Evolutionary conservation across 2,888 invertebrate genomes (phyloP), one percentile per base, ranked within the genome.

Genomic region (Sinopyrophorus schimmeli): DNA sequence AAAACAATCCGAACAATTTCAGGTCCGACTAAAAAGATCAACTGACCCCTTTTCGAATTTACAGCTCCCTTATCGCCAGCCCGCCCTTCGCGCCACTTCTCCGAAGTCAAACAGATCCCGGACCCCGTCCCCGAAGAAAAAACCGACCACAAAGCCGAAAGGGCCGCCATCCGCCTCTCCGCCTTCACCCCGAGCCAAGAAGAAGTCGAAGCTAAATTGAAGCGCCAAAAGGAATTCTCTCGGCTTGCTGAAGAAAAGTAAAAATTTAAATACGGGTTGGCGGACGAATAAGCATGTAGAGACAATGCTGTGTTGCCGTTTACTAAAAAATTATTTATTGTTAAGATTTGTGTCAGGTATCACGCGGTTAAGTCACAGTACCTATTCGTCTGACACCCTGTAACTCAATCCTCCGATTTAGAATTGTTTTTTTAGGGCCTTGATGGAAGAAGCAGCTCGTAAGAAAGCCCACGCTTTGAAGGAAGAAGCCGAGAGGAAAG

Each of bases 41-140:
- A 31, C 1, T 6, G 3, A 30, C 5, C 3, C n/a, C n/a, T n/a
- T 15, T 12, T 11, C 5, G 12, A 15, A 12, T 5, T 66, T 64
- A 39, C 61, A 69, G 68, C 60, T 11, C 57, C 67, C 66, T 78
- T 86, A 76, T 80, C 83, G 57, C 82, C 86, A 58, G 77, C 79
- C 71, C 81, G 86, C 66, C 82, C 85, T 64, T 80, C 83, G 67
- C 79, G 86, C 69, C 83, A 81, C 71, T 86, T 86, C 74, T 80
- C 82, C 69, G 76, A 76, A 52, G 79, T 78, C 43, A 72, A 76
- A 62, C 70, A 72, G 40, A 74, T 82, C 70, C 82, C 83, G 57
- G 81, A 83, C 62, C 80, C 79, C 9, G 76, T 73, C 6, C 16
- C 41, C 17, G 28, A 70, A 47, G 71, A 71, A 57, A 65, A 71